These are phyloP conservation scores for Mythimna albipuncta DNA, from an alignment of 2,888 invertebrate species.

Conservation along the genomic window DNA sequence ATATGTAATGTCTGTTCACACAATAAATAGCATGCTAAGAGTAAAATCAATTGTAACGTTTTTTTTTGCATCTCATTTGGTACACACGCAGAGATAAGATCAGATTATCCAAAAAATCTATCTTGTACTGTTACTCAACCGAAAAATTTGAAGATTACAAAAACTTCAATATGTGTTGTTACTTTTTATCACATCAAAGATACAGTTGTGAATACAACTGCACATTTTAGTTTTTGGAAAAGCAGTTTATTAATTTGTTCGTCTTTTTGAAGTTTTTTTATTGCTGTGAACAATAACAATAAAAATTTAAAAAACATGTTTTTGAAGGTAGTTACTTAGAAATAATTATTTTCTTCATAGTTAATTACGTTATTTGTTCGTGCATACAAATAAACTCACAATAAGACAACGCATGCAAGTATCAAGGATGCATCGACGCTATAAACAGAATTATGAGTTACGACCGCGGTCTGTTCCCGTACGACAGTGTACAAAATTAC, in stretches of 20 bases:
- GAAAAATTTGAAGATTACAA: not conserved
- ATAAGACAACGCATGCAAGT: constrained; percentile 65
- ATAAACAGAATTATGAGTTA: constrained; percentile 86
- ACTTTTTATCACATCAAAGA: not conserved
- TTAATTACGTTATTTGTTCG: not conserved
- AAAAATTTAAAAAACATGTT: no score
- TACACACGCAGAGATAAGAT: constrained; percentile 12
- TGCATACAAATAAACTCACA: not conserved
- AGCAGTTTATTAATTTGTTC: not conserved
- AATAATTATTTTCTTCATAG: not conserved
- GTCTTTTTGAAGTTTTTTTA: not conserved
- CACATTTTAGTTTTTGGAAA: no score
- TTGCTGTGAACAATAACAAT: not conserved
- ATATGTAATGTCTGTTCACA: constrained; percentile 24
- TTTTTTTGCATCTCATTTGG: constrained; percentile 32
- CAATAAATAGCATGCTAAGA: constrained; percentile 28
- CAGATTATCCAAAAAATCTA: not conserved
- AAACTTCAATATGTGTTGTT: not conserved
- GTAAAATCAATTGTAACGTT: constrained; percentile 28
- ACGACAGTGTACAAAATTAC: constrained; percentile 86
- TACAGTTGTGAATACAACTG: not conserved
- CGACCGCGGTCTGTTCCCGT: constrained; percentile 81
- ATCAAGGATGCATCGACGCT: constrained; percentile 73
- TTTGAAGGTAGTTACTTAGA: no score
- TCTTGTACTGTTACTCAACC: constrained; percentile 1